Percentiles rank a stretch among this genome's conserved stretches.
Conservation (phyloP, 2,113 vertebrate genomes). For the Mesoclemmys tuberculata region DNA sequence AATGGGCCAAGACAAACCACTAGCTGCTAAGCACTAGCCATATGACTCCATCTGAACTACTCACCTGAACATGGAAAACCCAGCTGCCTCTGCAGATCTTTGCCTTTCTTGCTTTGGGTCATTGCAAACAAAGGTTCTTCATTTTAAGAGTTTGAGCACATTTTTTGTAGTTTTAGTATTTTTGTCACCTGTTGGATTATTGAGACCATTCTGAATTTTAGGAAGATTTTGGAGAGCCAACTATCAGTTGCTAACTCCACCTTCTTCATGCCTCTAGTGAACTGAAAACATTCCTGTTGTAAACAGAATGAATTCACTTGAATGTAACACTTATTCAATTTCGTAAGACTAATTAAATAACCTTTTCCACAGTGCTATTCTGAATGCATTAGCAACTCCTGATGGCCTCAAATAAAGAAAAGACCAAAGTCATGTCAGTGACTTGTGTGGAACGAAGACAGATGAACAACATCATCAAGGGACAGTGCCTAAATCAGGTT, state of each 20-base stretch:
- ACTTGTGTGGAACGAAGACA: background rate
- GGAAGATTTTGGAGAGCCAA: background rate
- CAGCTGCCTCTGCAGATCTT: background rate
- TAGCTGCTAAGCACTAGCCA: background rate
- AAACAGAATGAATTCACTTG: rapidly evolving
- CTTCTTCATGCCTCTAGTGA: background rate
- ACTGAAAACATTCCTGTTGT: background rate
- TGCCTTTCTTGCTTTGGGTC: background rate
- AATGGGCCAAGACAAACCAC: background rate
- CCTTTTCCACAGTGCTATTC: background rate
- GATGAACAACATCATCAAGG: background rate
- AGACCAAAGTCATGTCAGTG: background rate
- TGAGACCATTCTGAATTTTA: background rate
- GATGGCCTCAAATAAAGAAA: background rate
- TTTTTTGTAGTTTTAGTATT: background rate
- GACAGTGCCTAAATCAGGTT: background rate
- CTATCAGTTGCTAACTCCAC: background rate
- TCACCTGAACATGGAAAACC: background rate
- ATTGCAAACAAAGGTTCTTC: background rate
- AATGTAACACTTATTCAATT: background rate
- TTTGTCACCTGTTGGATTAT: background rate
- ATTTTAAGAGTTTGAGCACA: background rate
- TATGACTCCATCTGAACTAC: background rate
- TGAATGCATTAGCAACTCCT: background rate
- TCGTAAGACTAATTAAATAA: background rate